These are phyloP conservation scores for Delphinapterus leucas DNA, from an alignment of 2,113 vertebrate species.

Conservation along the genomic window DNA sequence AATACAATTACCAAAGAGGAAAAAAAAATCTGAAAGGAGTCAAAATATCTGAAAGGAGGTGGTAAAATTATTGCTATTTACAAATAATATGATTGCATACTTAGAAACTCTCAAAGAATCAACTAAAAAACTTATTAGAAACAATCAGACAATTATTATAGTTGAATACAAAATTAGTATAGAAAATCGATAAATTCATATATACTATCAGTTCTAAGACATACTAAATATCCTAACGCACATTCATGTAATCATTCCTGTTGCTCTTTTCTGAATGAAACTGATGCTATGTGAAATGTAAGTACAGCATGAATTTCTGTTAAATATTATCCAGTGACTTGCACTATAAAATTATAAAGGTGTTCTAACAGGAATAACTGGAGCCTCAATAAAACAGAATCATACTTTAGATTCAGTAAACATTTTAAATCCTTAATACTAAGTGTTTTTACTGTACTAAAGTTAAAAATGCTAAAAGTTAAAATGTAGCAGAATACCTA, in stretches of 20 bases:
- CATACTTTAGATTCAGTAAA: background rate
- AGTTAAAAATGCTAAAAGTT: background rate
- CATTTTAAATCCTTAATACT: background rate
- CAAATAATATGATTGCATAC: background rate
- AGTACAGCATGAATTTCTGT: background rate
- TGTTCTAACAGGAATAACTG: background rate
- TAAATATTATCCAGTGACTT: background rate
- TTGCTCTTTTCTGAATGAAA: conserved; percentile 7
- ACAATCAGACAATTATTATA: background rate
- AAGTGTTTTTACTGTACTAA: background rate
- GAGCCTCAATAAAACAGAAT: background rate
- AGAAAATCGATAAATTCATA: background rate
- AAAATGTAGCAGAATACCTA: background rate
- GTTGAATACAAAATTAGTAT: background rate
- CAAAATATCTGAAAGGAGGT: background rate
- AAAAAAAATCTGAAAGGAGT: background rate
- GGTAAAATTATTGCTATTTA: background rate
- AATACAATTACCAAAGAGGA: background rate
- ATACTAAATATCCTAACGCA: background rate
- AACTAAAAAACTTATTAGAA: background rate
- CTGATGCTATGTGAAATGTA: background rate
- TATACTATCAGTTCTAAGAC: background rate
- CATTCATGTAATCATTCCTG: background rate
- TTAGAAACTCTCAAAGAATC: background rate
- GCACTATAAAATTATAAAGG: background rate